Percentiles rank a stretch among this genome's conserved stretches.
Evolutionary conservation across 2,797 vertebrate genomes (phyloP).

Genomic region (Clarias platycephalus): DNA sequence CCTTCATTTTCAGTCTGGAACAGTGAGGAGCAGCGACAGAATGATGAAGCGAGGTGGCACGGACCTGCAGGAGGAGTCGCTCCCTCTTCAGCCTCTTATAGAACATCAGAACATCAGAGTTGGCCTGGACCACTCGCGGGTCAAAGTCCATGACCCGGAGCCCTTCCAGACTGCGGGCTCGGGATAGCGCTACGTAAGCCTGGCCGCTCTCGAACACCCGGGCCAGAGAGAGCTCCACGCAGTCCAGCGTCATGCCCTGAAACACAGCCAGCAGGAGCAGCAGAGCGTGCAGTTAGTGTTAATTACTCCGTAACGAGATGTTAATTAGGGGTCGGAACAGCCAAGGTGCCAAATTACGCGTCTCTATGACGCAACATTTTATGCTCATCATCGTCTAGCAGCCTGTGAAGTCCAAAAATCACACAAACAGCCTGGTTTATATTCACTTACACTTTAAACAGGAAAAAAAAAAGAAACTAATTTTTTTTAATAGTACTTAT

Average conservation of each 20-base stretch:
- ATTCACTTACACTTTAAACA: too few species aligned
- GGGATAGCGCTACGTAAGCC: slow-evolving; percentile 92
- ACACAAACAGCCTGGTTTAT: too few species aligned
- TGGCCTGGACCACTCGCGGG: slow-evolving; percentile 82
- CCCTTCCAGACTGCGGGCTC: slow-evolving; percentile 85
- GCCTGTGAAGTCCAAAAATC: too few species aligned
- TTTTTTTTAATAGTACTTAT: too few species aligned
- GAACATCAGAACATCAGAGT: slow-evolving; percentile 84
- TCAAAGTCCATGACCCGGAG: slow-evolving; percentile 94
- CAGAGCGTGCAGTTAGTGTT: background rate
- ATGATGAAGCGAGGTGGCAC: slow-evolving; percentile 1
- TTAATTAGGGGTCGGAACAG: background rate
- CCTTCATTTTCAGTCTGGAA: background rate
- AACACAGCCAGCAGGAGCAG: background rate
- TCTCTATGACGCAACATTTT: background rate
- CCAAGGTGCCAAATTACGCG: too few species aligned
- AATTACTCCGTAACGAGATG: background rate
- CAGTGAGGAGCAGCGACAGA: background rate
- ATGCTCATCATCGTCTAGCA: background rate
- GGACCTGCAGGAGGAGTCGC: slow-evolving; percentile 76
- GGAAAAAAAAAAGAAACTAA: too few species aligned
- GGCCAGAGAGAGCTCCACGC: slow-evolving; percentile 92
- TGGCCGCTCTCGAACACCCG: slow-evolving; percentile 94
- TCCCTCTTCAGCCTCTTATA: slow-evolving; percentile 81
- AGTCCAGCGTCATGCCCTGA: slow-evolving; percentile 95